Percentiles rank a stretch among this genome's conserved stretches.
phyloP scores from a whole-genome alignment of 2,888 invertebrate species.

The Listrodromus nycthemerus region DNA sequence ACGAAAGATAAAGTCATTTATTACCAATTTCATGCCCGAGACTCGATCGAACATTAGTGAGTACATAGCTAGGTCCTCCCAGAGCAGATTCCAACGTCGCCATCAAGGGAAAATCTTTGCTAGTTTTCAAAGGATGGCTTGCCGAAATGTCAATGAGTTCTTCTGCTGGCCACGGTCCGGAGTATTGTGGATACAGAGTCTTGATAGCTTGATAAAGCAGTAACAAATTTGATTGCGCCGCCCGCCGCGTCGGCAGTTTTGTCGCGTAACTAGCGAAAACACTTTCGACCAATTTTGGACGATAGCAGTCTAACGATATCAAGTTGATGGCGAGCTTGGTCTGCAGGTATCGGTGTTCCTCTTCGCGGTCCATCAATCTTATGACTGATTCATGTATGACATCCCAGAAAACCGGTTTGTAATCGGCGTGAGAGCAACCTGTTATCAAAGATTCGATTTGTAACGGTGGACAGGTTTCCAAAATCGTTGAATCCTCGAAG shows the following conservation, averaged over 20 bases:
- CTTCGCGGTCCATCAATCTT: constrained; percentile 18
- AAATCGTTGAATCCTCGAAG: constrained; percentile 82
- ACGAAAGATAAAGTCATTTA: constrained; percentile 52
- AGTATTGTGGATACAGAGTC: constrained; percentile 84
- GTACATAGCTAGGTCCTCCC: constrained; percentile 86
- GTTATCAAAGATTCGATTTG: constrained; percentile 86
- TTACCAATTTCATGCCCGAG: constrained; percentile 87
- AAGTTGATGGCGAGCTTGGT: constrained; percentile 86
- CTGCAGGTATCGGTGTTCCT: constrained; percentile 77
- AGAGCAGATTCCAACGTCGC: constrained; percentile 86
- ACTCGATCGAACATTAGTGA: constrained; percentile 86
- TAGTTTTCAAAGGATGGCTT: constrained; percentile 66
- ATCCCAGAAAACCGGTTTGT: constrained; percentile 87
- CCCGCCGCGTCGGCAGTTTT: constrained; percentile 55
- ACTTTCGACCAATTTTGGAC: constrained; percentile 85
- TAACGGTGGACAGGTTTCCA: constrained; percentile 84
- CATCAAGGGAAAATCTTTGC: constrained; percentile 84
- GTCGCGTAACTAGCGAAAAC: constrained; percentile 84
- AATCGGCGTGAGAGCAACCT: constrained; percentile 87
- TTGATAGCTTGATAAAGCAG: constrained; percentile 86
- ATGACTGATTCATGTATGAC: constrained; percentile 84
- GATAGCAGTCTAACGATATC: constrained; percentile 87
- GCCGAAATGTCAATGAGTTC: constrained; percentile 81
- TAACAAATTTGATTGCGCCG: constrained; percentile 77
- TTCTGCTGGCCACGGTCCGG: constrained; percentile 84